Base-by-base conservation (phyloP, 2,113 vertebrate genomes). In the Ochotona princeps region DNA sequence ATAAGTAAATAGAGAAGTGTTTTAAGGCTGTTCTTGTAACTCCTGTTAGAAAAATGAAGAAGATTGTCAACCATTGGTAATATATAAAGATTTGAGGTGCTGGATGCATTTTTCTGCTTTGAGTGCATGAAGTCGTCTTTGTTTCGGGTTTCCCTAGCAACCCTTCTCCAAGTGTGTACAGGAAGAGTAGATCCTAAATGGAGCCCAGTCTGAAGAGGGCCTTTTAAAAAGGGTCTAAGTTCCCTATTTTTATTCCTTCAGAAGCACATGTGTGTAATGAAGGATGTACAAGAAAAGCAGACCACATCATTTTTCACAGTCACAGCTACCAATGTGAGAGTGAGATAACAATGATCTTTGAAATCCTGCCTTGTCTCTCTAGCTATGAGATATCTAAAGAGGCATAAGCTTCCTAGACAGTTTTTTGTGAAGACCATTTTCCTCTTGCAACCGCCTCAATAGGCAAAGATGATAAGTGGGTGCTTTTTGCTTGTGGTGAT, bases 101-200 rank as follows among this genome's bases (percentile, higher is more conserved):
- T 97, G 94, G 96, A 92, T 95, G 92, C 51, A 78, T 96, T 98
- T 97, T 96, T 95, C 95, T 94, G 66, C 81, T 54, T 92, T 96
- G 72, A 95, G 96, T 96, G 12, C 14, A 90, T 90, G 92, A 90
- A 97, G 89, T 96, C 54, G 7, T 84, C 96, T 93, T 96, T 97
- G 93, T 93, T 97, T 98, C 92, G 80, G 70, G 98, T 98, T 98
- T 98, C 98, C 97, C 97, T 98, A 96, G 97, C 88, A 98, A 98
- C 97, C 67, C 35, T 93, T 89, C 89, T 95, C 70, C 87, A 94
- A 97, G 96, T 97, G 91, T 96, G n/a, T 87, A 97, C 82, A 94
- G 90, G 88, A 97, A 95, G 88, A 96, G 66, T 88, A 95, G 87
- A 97, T 96, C 97, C 96, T 97, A 97, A 97, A 97, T 96, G 90